These are phyloP conservation scores for Dermochelys coriacea DNA, from an alignment of 2,797 vertebrate species.

Conservation along the genomic window DNA sequence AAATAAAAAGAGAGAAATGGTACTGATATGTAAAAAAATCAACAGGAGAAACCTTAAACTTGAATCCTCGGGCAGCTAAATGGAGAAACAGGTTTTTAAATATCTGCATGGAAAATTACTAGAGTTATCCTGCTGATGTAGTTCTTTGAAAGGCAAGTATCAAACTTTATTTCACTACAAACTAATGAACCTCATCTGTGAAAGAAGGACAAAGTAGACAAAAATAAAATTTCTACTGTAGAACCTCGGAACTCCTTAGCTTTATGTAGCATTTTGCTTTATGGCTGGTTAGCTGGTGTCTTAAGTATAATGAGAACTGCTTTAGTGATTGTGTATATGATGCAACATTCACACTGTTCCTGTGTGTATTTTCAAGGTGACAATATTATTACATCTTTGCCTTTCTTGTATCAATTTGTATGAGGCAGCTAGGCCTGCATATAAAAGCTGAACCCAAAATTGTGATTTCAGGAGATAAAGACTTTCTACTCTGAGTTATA, in stretches of 20 bases:
- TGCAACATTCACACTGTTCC: background rate
- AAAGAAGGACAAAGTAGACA: background rate
- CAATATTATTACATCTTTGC: background rate
- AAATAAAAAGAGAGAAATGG: background rate
- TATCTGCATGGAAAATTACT: constrained; percentile 19
- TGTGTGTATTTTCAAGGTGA: background rate
- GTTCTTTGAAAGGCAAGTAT: constrained; percentile 54
- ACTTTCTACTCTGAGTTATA: background rate
- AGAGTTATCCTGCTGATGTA: constrained; percentile 31
- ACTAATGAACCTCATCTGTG: background rate
- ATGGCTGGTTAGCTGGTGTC: background rate
- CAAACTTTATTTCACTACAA: constrained; percentile 35
- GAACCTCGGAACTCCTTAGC: background rate
- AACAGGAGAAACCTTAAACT: constrained; percentile 50
- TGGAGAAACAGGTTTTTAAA: constrained; percentile 63
- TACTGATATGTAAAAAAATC: constrained; percentile 15
- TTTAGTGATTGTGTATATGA: background rate
- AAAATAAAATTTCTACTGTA: constrained; percentile 26
- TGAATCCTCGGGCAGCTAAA: constrained; percentile 35
- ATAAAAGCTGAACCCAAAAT: background rate
- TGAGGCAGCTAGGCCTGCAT: background rate
- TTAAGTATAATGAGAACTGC: background rate
- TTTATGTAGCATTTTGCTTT: background rate
- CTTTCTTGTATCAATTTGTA: constrained; percentile 21
- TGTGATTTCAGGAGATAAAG: constrained; percentile 38